Evolutionary conservation across 2,797 vertebrate species (phyloP).

Genomic region (Cetoscarus ocellatus): DNA sequence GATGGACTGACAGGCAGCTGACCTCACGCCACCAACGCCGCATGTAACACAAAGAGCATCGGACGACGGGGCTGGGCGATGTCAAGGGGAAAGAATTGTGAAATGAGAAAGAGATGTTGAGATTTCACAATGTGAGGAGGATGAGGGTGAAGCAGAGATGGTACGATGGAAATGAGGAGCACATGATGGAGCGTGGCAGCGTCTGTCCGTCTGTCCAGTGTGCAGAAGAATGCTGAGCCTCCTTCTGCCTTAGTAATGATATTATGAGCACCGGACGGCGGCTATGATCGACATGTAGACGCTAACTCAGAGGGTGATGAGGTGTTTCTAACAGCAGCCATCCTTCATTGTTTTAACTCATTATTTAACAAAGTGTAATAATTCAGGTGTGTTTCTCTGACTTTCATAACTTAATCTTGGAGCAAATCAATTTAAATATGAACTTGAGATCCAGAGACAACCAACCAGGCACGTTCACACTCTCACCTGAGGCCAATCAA

Average conservation of each 20-base stretch:
- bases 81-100: constrained; percentile 59
- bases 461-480: too few relatives aligned
- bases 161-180: constrained; percentile 71
- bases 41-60: constrained; percentile 46
- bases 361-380: too few relatives aligned
- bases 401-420: too few relatives aligned
- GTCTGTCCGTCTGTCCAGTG: too few relatives aligned
- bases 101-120: constrained; percentile 26
- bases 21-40: constrained; percentile 40
- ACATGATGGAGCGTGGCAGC: constrained; percentile 70
- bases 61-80: constrained; percentile 22
- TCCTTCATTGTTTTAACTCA: too few relatives aligned
- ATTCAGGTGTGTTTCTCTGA: too few relatives aligned
- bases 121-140: background rate
- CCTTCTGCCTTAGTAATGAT: constrained; percentile 57
- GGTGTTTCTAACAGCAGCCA: too few relatives aligned
- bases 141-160: constrained; percentile 38
- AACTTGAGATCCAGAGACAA: too few relatives aligned
- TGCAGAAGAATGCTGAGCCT: constrained; percentile 36
- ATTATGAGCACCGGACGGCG: constrained; percentile 68
- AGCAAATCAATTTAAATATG: too few relatives aligned
- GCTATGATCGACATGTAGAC: constrained; percentile 43
- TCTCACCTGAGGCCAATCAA: too few relatives aligned
- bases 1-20: constrained; percentile 66
- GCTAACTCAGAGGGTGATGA: background rate